Percentiles rank a stretch among this genome's conserved stretches.
phyloP scores from a whole-genome alignment of 2,797 vertebrate genomes.

The Pogonophryne albipinna region DNA sequence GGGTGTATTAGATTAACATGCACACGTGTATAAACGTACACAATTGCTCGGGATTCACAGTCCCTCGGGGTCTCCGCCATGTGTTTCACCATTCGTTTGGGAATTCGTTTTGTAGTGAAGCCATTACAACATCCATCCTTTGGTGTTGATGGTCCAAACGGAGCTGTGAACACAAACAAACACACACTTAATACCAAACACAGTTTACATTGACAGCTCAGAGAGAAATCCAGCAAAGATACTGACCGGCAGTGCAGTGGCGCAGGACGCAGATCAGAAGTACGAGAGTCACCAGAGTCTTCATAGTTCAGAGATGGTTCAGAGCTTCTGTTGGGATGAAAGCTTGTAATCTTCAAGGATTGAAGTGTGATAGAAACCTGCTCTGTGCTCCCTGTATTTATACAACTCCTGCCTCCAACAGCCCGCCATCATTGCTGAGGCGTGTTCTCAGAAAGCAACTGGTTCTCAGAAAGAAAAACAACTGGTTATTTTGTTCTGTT shows the following conservation, averaged over 20 bases:
- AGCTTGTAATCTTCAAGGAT: not conserved
- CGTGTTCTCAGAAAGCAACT: not conserved
- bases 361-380: constrained; percentile 17
- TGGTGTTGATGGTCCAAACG: fast-evolving
- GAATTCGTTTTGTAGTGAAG: fast-evolving
- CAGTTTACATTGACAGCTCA: not conserved
- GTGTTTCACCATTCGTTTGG: fast-evolving
- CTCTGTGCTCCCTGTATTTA: constrained; percentile 32
- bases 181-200: not conserved
- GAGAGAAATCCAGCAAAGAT: not conserved
- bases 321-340: constrained; percentile 7
- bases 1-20: not conserved
- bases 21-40: constrained; percentile 32
- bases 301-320: constrained; percentile 52
- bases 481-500: not conserved
- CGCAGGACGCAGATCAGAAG: constrained; percentile 31
- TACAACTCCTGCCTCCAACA: not conserved
- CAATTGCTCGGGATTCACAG: fast-evolving
- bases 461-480: no score
- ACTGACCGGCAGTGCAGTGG: constrained; percentile 27
- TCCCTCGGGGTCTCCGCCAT: fast-evolving
- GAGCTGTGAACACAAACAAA: constrained; percentile 19
- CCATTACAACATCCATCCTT: fast-evolving
- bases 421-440: not conserved
- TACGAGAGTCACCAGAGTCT: constrained; percentile 11